Evolutionary conservation across 2,888 invertebrate genomes (phyloP), one percentile per base, ranked within the genome.

Genomic region (Orthonevra nobilis): DNA sequence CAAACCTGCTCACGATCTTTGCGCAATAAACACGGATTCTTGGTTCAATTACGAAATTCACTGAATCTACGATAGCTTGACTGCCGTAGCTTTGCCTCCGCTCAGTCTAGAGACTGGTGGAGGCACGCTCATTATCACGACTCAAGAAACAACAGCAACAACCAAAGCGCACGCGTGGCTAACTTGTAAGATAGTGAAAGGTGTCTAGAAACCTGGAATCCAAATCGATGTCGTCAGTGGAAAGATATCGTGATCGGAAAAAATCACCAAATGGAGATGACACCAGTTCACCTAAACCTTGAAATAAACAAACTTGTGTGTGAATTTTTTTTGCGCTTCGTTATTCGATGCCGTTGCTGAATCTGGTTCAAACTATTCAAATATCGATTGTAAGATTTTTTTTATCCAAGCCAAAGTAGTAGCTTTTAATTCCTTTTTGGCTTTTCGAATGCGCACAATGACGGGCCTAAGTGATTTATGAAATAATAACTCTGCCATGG

Each of bases 261-360:
- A 48, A 19, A 34, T 52, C 28, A 14, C 26, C 10, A 44, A 61
- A 44, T 58, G 23, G 52, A 70, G 75, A 75, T 63, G 69, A 58
- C 63, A 70, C 75, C 42, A 40, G 69, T 75, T 75, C 26, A 63
- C 63, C 75, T 70, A 69, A 10, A 75, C 75, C 75, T 70, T 70
- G 56, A 75, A 56, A 34, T 38, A 10, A 20, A 36, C 44, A n/a
- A 28, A 23, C 23, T 4, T 23, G 5, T 23, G 23, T 23, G 23
- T 17, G 0, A n/a, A 19, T n/a, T 54, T n/a, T 30, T 48, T 30
- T 30, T 10, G 9, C 10, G 9, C 19, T 14, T n/a, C n/a, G n/a
- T n/a, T 20, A 6, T 50, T 34, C 9, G n/a, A n/a, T 23, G 34
- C 4, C 15, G 9, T 5, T 58, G 40, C 40, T 58, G 30, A 42